Evolutionary conservation across 2,888 invertebrate genomes (phyloP).

Genomic region (Caradrina clavipalpis): DNA sequence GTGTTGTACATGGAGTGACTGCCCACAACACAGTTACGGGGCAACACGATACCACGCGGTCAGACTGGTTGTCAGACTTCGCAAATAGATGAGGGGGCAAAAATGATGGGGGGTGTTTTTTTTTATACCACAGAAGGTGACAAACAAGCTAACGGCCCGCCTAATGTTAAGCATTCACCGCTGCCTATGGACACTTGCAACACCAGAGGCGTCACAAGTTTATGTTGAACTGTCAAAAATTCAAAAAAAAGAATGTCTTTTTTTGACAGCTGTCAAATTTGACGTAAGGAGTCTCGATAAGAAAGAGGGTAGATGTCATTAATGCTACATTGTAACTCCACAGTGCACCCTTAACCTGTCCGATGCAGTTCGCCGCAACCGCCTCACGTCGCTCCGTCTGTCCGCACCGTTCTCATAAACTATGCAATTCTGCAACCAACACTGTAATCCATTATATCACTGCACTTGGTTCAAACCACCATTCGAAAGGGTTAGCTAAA

Average conservation of each 20-base stretch:
- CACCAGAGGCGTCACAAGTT: too few relatives aligned
- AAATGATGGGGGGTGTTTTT: too few relatives aligned
- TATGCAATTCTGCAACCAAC: constrained; percentile 60
- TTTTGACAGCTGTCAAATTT: background rate
- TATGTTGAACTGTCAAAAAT: background rate
- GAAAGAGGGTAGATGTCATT: background rate
- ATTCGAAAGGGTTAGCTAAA: constrained; percentile 51
- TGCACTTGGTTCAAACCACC: constrained; percentile 42
- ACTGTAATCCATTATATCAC: constrained; percentile 51
- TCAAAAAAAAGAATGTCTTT: background rate
- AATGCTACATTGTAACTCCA: background rate
- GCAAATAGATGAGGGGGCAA: too few relatives aligned
- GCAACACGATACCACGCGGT: too few relatives aligned
- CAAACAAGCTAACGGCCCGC: too few relatives aligned
- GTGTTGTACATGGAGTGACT: too few relatives aligned
- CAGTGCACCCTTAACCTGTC: constrained; percentile 52
- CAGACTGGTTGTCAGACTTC: too few relatives aligned
- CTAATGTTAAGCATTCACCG: too few relatives aligned
- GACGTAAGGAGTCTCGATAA: background rate
- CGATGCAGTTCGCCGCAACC: constrained; percentile 63
- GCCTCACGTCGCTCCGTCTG: constrained; percentile 58
- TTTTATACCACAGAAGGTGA: too few relatives aligned
- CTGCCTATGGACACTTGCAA: too few relatives aligned
- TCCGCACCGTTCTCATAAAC: constrained; percentile 48
- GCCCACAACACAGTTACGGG: too few relatives aligned